These are phyloP conservation scores for Porites lobata DNA, from an alignment of 92 coral and sea anemone genomes.

Conservation along the genomic window DNA sequence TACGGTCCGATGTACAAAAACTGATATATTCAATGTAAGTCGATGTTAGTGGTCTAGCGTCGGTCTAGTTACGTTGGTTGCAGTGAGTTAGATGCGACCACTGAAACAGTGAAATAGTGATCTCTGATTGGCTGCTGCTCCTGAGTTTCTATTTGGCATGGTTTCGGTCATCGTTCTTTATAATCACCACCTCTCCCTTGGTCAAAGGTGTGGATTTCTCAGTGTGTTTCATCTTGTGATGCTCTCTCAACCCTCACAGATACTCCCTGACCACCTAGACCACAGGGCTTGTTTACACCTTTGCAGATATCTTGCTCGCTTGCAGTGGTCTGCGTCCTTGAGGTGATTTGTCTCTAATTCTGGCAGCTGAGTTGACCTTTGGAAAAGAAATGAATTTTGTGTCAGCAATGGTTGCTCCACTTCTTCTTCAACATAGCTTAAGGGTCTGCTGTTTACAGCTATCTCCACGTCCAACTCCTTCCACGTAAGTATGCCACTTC, in stretches of 20 bases:
- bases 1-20: too few species aligned
- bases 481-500: not conserved
- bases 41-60: too few species aligned
- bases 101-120: too few species aligned
- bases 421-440: constrained; percentile 17
- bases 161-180: not conserved
- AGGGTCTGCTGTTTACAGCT: not conserved
- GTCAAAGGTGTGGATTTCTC: not conserved
- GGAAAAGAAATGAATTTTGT: not conserved
- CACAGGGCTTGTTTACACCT: not conserved
- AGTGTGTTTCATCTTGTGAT: not conserved
- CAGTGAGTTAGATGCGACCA: too few species aligned
- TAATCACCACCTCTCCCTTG: not conserved
- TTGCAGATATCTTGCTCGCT: not conserved
- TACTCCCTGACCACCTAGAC: not conserved
- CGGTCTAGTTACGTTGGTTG: too few species aligned
- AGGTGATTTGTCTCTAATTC: too few species aligned
- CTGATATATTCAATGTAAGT: too few species aligned
- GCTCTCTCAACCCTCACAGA: constrained; percentile 1
- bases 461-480: not conserved
- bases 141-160: not conserved
- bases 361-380: not conserved
- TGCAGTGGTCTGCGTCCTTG: not conserved
- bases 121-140: too few species aligned
- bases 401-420: constrained; percentile 9